Conservation (phyloP, 2,113 vertebrate species). For the Physeter macrocephalus region DNA sequence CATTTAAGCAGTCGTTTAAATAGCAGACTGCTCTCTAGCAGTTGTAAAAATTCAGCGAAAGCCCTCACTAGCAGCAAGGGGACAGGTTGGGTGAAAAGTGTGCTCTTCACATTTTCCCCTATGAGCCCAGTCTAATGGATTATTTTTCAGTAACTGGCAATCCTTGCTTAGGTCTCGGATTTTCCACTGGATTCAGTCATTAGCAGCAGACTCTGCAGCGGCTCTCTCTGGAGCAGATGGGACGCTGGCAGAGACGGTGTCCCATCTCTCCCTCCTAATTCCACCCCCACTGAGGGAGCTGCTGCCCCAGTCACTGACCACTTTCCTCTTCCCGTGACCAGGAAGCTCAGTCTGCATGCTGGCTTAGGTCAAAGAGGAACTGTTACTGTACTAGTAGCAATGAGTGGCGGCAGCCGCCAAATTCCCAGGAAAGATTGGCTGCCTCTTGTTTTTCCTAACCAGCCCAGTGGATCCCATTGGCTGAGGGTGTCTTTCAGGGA, state of each 20-base stretch:
- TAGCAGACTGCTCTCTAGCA: not conserved
- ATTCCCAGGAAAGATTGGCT: not conserved
- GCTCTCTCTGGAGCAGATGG: not conserved
- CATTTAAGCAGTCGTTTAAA: not conserved
- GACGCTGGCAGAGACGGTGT: not conserved
- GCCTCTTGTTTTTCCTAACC: not conserved
- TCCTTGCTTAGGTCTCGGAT: not conserved
- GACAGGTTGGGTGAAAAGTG: not conserved
- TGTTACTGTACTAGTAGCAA: not conserved
- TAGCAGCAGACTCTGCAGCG: not conserved
- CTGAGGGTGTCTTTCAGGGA: not conserved
- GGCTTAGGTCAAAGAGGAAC: not conserved
- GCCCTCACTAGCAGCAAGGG: not conserved
- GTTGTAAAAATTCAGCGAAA: not conserved
- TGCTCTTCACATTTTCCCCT: not conserved
- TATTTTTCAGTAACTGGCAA: not conserved
- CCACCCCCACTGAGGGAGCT: not conserved
- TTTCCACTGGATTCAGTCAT: not conserved
- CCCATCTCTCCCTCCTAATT: not conserved
- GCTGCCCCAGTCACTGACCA: not conserved
- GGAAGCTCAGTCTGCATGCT: not conserved
- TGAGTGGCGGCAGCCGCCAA: not conserved
- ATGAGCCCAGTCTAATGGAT: not conserved
- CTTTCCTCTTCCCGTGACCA: not conserved
- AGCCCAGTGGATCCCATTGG: not conserved